Percentiles rank a stretch among this genome's conserved stretches.
Conservation (phyloP, 2,797 vertebrate genomes). For the Poeciliopsis infans region DNA sequence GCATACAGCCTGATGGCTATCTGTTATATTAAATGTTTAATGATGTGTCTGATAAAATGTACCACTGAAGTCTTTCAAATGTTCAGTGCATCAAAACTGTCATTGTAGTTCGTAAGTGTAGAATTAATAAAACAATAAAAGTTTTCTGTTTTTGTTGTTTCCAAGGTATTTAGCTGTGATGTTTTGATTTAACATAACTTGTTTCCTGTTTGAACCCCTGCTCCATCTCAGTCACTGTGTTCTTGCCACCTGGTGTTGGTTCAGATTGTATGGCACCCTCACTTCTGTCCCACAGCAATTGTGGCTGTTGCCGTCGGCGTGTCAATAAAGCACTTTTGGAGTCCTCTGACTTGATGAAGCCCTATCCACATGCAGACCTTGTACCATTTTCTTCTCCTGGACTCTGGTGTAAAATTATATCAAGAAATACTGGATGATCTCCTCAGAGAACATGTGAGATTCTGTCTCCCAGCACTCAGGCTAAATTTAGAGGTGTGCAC, state of each 20-base stretch:
- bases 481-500: background rate
- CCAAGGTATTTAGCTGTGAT: background rate
- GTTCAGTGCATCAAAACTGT: background rate
- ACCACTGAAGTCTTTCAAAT: background rate
- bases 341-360: background rate
- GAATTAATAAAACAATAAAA: background rate
- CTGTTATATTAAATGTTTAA: background rate
- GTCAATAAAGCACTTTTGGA: background rate
- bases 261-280: too few species aligned
- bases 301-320: too few species aligned
- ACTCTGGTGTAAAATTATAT: background rate
- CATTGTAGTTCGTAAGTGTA: background rate
- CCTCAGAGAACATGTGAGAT: background rate
- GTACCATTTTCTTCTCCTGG: background rate
- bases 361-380: background rate
- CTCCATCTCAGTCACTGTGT: too few species aligned
- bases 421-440: background rate
- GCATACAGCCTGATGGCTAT: background rate
- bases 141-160: background rate
- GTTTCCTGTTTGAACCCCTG: too few species aligned
- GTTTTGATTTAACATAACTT: background rate
- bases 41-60: background rate
- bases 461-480: background rate
- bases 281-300: too few species aligned
- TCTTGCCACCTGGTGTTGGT: too few species aligned